Percentiles rank a stretch among this genome's conserved stretches.
Conservation (phyloP, 2,797 vertebrate species). For the Aulostomus chinensis region DNA sequence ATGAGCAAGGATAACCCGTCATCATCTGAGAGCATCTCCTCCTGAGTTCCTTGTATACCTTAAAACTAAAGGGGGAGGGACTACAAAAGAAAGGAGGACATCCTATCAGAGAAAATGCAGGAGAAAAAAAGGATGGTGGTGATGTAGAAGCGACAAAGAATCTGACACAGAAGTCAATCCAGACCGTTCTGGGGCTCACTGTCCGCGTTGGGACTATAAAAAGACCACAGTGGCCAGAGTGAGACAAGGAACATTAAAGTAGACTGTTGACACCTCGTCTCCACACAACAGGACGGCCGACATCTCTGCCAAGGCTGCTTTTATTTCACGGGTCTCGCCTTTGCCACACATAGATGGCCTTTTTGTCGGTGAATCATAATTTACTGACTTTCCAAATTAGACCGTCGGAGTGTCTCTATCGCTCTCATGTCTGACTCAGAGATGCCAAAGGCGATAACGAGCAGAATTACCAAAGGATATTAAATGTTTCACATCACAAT, state of each 20-base stretch:
- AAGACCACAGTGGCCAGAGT: slow-evolving; percentile 40
- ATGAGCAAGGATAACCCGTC: slow-evolving; percentile 33
- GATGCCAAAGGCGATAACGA: slow-evolving; percentile 7
- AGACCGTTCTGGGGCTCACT: slow-evolving; percentile 14
- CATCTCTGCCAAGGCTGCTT: slow-evolving; percentile 14
- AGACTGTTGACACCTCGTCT: slow-evolving; percentile 29
- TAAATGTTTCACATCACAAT: background rate
- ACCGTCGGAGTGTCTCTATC: background rate
- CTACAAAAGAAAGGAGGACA: slow-evolving; percentile 2
- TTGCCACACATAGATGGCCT: slow-evolving; percentile 2
- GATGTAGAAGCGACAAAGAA: background rate
- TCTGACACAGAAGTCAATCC: slow-evolving; percentile 49
- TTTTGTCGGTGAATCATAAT: background rate
- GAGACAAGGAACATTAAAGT: slow-evolving; percentile 30
- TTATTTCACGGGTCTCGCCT: slow-evolving; percentile 12
- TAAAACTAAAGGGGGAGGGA: slow-evolving; percentile 23
- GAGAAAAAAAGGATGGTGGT: background rate
- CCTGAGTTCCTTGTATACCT: slow-evolving; percentile 33
- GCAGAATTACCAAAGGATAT: slow-evolving; percentile 1
- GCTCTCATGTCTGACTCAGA: background rate
- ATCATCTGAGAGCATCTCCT: slow-evolving; percentile 40
- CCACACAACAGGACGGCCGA: slow-evolving; percentile 15
- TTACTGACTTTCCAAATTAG: slow-evolving; percentile 5
- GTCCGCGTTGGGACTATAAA: slow-evolving; percentile 58
- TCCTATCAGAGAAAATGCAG: background rate